phyloP scores from a whole-genome alignment of 2,113 vertebrate genomes.

The Struthidea cinerea region DNA sequence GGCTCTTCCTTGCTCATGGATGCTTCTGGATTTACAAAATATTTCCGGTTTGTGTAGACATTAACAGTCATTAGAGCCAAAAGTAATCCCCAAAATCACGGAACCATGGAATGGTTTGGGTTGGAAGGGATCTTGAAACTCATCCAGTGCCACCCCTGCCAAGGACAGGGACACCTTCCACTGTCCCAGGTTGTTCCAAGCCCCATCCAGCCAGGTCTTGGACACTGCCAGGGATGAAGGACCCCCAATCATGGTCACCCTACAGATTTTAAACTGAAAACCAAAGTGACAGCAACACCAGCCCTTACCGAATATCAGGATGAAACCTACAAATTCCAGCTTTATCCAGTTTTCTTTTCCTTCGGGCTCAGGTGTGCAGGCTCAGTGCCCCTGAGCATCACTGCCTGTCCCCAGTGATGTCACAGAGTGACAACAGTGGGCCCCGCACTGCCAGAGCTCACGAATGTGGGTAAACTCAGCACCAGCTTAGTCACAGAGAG shows the following conservation, averaged over 20 bases:
- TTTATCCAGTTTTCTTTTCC: not conserved
- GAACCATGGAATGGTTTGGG: not conserved
- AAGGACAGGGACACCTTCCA: not conserved
- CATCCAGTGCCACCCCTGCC: not conserved
- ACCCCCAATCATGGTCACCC: accelerated
- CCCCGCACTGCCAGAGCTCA: not conserved
- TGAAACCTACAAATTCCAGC: accelerated
- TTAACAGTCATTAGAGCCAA: not conserved
- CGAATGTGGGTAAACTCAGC: accelerated
- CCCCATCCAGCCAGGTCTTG: not conserved
- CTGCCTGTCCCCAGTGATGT: not conserved
- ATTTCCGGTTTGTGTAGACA: not conserved
- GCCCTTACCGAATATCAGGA: not conserved
- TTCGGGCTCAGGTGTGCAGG: not conserved
- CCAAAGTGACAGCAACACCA: accelerated
- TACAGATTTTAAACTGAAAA: not conserved
- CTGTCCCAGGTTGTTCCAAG: not conserved
- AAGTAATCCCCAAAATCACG: not conserved
- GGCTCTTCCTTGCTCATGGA: not conserved
- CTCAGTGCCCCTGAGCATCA: accelerated
- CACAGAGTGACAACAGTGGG: not conserved
- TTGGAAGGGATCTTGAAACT: not conserved
- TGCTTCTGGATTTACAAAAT: accelerated
- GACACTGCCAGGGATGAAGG: not conserved
- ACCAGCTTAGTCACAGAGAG: not conserved